Base-by-base conservation (phyloP, 2,888 invertebrate species). In the Lasioglossum lativentre region DNA sequence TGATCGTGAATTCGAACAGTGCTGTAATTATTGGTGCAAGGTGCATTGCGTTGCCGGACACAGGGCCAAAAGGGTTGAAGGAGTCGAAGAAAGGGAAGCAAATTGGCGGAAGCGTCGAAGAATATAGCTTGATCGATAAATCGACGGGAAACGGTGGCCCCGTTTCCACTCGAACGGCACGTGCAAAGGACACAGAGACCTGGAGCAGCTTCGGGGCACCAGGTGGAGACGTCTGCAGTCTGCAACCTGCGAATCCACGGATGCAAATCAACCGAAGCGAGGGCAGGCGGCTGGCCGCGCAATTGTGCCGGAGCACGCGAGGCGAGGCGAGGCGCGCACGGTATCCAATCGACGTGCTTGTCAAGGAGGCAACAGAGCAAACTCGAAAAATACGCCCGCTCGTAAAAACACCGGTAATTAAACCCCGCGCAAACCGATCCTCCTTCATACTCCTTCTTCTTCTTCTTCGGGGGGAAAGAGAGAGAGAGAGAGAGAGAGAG, bases 281-380 rank as follows among this genome's bases (percentile, higher is more conserved):
- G 56, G 75, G 56, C 27, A 56, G 30, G 30, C 40, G 30, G 30
- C 40, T 71, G 77, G 75, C n/a, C 63, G 75, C 47, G 84, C 89
- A 88, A 92, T 91, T 90, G 91, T 90, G 79, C 86, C 87, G 83
- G 76, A 88, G 83, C 90, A 92, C 91, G 91, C 91, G 87, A 92
- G 78, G 78, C 10, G 30, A 59, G 77, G 91, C 91, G 87, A 92
- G 78, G 78, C 10, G 30, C 68, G 77, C 78, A 81, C 68, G 75
- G 74, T 47, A 74, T 56, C 56, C 47, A 40, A 63, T 74, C 71
- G 47, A 34, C 83, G n/a, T 75, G 56, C 71, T 80, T 71, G 71
- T 76, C 73, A 19, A 30, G 66, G 45, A 14, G 45, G 68, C 30
- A 8, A 52, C 52, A 14, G 56, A 40, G 45, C 75, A 68, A 14